Percentiles rank a stretch among this genome's conserved stretches.
These are phyloP conservation scores for Tholera decimalis DNA, from an alignment of 2,888 invertebrate species.

Conservation along the genomic window DNA sequence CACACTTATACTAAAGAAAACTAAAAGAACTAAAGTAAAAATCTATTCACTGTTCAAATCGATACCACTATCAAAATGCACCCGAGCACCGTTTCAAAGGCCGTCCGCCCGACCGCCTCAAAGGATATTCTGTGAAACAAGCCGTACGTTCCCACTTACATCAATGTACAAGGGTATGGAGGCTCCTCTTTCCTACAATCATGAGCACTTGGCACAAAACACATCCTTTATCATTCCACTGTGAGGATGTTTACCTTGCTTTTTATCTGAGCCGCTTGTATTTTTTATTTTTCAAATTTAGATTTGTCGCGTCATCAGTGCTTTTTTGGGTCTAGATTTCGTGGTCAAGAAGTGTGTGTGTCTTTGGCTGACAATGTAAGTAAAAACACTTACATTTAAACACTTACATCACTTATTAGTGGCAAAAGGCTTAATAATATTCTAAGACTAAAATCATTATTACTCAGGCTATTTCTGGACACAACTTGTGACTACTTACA, in stretches of 20 bases:
- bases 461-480: too few species aligned
- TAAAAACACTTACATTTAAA: too few species aligned
- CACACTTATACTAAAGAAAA: slow-evolving; percentile 54
- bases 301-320: slow-evolving; percentile 10
- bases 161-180: slow-evolving; percentile 77
- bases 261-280: slow-evolving; percentile 41
- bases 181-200: slow-evolving; percentile 72
- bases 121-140: slow-evolving; percentile 82
- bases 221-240: slow-evolving; percentile 74
- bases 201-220: slow-evolving; percentile 76
- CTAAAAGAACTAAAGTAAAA: slow-evolving; percentile 77
- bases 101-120: slow-evolving; percentile 78
- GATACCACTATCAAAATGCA: slow-evolving; percentile 88
- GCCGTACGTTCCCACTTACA: slow-evolving; percentile 84
- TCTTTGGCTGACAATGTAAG: too few species aligned
- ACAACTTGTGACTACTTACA: too few species aligned
- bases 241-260: slow-evolving; percentile 67
- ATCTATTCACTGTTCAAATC: slow-evolving; percentile 85
- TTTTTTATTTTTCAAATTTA: slow-evolving; percentile 27
- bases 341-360: not conserved
- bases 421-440: too few species aligned
- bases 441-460: too few species aligned
- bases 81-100: slow-evolving; percentile 82
- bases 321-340: not conserved
- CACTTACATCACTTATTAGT: too few species aligned